Evolutionary conservation across 2,113 vertebrate species (phyloP), one percentile per base, ranked within the genome.

Genomic region (Toxotes chatareus): DNA sequence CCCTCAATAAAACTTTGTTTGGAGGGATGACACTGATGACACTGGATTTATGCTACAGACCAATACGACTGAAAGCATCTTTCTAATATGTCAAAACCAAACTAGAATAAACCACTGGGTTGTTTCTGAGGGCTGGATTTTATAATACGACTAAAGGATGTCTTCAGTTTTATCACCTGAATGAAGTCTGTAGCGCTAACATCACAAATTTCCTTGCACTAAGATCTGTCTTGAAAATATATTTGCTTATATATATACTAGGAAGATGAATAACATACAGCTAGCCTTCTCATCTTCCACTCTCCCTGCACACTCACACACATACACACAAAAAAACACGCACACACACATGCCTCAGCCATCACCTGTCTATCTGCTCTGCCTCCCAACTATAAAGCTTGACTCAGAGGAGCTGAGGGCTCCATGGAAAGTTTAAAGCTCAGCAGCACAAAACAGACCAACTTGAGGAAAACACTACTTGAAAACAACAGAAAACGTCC

Each of bases 261-360:
- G 69, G 68, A 86, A 86, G 78, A 91, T 87, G 90, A 84, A 89
- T 86, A 88, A 84, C 84, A 80, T 66, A 59, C 75, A 92, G 89
- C 74, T 21, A 73, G 63, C 69, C 80, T 60, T 85, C 82, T 85
- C 82, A 85, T 88, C 87, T 77, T 66, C 2, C 38, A 42, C 79
- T 80, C 72, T 60, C 62, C 19, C 4, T 74, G 27, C 70, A 65
- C 65, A 75, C 84, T 62, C 23, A 2, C 69, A 73, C 55, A 72
- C 7, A 73, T 14, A 68, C 66, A 67, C 77, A 65, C 65, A 84
- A n/a, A n/a, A n/a, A n/a, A 4, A 71, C 1, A 61, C 79, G 38
- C 57, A 57, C 42, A 82, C 21, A 32, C 73, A 11, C 42, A 67
- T 78, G 77, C 86, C 83, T 79, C 46, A 85, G 78, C 63, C 78